These are phyloP conservation scores for Porites rus DNA, from an alignment of 92 coral and sea anemone genomes.

Conservation along the genomic window DNA sequence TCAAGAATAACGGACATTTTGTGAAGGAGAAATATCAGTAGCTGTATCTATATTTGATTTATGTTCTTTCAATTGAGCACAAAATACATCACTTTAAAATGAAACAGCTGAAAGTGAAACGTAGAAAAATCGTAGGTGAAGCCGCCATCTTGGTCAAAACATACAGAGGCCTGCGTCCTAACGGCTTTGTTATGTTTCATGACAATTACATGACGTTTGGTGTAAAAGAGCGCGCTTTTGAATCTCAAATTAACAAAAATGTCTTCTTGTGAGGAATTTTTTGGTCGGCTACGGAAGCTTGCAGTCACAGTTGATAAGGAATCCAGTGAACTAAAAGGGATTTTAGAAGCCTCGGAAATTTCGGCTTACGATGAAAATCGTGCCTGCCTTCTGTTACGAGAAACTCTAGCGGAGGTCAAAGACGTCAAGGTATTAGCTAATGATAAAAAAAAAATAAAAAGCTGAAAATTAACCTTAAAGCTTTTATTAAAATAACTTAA, in stretches of 20 bases:
- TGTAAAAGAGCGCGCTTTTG: constrained; percentile 56
- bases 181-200: background rate
- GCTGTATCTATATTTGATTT: background rate
- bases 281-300: constrained; percentile 76
- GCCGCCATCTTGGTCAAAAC: constrained; percentile 36
- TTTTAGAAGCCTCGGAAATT: constrained; percentile 64
- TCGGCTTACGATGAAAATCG: constrained; percentile 77
- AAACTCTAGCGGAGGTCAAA: constrained; percentile 66
- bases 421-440: constrained; percentile 3
- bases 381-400: constrained; percentile 81
- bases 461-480: background rate
- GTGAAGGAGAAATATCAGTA: background rate
- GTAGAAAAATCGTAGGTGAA: background rate
- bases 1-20: constrained; percentile 94
- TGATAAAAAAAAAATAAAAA: background rate
- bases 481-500: too few species aligned
- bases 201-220: constrained; percentile 31
- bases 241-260: constrained; percentile 71
- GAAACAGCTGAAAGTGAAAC: background rate
- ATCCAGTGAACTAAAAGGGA: constrained; percentile 70
- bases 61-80: background rate
- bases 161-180: constrained; percentile 23
- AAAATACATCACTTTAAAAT: background rate
- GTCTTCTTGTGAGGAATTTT: constrained; percentile 70
- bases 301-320: constrained; percentile 75